phyloP scores from a whole-genome alignment of 2,797 vertebrate genomes.

The Rhinella marina region DNA sequence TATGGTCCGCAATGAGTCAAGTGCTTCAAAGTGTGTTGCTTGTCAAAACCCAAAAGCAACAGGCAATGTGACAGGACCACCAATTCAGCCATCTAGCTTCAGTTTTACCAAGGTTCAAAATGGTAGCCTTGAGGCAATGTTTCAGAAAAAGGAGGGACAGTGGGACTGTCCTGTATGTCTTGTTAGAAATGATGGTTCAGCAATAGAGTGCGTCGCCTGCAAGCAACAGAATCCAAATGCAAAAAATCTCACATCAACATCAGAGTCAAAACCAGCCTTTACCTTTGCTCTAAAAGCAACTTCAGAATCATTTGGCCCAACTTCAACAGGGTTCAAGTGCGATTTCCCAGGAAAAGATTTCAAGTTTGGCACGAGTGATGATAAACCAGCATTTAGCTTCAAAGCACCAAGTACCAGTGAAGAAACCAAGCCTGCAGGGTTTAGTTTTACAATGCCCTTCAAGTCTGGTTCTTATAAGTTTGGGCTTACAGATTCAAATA shows the following conservation, averaged over 20 bases:
- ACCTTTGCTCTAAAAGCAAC: constrained; percentile 69
- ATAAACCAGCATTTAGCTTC: constrained; percentile 81
- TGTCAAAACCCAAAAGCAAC: constrained; percentile 78
- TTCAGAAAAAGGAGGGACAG: constrained; percentile 82
- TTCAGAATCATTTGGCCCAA: constrained; percentile 71
- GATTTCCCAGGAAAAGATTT: constrained; percentile 78
- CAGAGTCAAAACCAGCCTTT: constrained; percentile 61
- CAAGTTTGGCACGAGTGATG: constrained; percentile 85
- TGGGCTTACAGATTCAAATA: constrained; percentile 81
- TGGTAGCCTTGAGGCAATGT: constrained; percentile 75
- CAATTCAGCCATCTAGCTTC: constrained; percentile 61
- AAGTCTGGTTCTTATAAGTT: constrained; percentile 84
- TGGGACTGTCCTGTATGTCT: constrained; percentile 83
- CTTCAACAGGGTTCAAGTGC: constrained; percentile 78
- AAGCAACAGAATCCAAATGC: constrained; percentile 77
- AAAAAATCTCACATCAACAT: constrained; percentile 66
- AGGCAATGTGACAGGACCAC: constrained; percentile 63
- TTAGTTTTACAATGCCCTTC: constrained; percentile 82
- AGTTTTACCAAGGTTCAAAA: constrained; percentile 67
- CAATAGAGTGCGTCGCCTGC: constrained; percentile 80
- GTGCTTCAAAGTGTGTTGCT: constrained; percentile 73
- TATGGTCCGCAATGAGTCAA: constrained; percentile 79
- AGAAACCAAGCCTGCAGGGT: constrained; percentile 76
- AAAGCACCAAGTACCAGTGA: constrained; percentile 69
- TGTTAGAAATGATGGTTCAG: constrained; percentile 77